Conservation (phyloP, 2,888 invertebrate genomes). For the Philereme vetulata region DNA sequence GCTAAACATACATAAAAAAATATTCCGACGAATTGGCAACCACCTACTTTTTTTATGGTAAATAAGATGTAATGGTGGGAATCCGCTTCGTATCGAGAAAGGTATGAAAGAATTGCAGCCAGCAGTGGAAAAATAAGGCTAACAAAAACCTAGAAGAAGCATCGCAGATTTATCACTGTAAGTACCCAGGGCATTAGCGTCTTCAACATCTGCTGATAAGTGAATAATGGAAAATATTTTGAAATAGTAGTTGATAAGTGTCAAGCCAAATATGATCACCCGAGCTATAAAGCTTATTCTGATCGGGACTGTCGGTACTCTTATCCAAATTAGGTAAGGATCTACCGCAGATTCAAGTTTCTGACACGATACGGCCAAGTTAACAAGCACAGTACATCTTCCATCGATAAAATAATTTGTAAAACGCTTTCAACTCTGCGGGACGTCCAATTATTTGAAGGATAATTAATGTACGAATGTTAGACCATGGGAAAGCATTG, state of each 20-base stretch:
- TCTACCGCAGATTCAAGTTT: conserved; percentile 8
- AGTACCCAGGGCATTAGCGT: too few relatives aligned
- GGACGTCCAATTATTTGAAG: conserved; percentile 31
- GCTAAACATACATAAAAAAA: too few relatives aligned
- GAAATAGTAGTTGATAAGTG: neutral
- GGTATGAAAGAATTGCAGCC: too few relatives aligned
- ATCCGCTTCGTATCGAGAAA: too few relatives aligned
- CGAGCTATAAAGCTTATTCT: neutral
- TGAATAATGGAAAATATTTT: too few relatives aligned
- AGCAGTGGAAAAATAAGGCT: too few relatives aligned
- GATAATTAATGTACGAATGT: conserved; percentile 30
- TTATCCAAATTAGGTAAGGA: conserved; percentile 3
- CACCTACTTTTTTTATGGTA: too few relatives aligned
- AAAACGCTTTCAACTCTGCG: conserved; percentile 32
- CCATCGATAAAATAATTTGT: conserved; percentile 39
- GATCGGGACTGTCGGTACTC: neutral
- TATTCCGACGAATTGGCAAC: too few relatives aligned
- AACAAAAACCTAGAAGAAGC: too few relatives aligned
- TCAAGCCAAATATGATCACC: neutral
- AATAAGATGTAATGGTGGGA: too few relatives aligned
- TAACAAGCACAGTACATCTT: conserved; percentile 35
- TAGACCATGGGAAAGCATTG: conserved; percentile 30
- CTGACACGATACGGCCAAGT: conserved; percentile 27
- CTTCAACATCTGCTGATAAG: too few relatives aligned
- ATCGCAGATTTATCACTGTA: too few relatives aligned